Percentiles rank a stretch among this genome's conserved stretches.
phyloP scores from a whole-genome alignment of 1,140 invertebrate species.

The Meloidogyne floridensis region DNA sequence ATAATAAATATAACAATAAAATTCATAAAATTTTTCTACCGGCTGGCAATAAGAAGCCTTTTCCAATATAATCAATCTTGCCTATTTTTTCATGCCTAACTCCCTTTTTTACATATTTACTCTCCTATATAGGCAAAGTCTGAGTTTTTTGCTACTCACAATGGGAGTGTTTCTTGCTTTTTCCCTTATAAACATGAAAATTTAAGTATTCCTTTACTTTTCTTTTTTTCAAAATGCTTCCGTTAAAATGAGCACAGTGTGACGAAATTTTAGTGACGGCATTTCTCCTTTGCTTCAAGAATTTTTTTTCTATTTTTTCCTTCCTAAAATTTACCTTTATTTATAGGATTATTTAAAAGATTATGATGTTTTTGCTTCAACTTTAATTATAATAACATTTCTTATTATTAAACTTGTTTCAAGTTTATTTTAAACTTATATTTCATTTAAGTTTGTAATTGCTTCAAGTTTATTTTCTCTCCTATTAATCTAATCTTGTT shows the following conservation, averaged over 20 bases:
- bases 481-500: too few species aligned
- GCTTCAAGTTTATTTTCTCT: too few species aligned
- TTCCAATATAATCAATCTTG: constrained; percentile 4
- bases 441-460: too few species aligned
- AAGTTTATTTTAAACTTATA: too few species aligned
- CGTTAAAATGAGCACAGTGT: not conserved
- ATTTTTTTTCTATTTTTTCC: not conserved
- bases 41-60: not conserved
- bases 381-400: too few species aligned
- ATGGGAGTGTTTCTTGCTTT: not conserved
- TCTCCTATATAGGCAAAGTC: not conserved
- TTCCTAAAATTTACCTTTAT: not conserved
- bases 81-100: not conserved
- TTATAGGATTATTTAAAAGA: too few species aligned
- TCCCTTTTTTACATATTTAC: not conserved
- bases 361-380: too few species aligned
- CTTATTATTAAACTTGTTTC: too few species aligned
- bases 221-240: not conserved
- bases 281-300: not conserved
- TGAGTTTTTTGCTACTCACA: not conserved
- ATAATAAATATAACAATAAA: too few species aligned
- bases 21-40: not conserved
- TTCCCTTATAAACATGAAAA: not conserved
- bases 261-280: not conserved
- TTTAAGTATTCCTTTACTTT: constrained; percentile 3